Base-by-base conservation (phyloP, 2,888 invertebrate species). In the Catocala sponsa region DNA sequence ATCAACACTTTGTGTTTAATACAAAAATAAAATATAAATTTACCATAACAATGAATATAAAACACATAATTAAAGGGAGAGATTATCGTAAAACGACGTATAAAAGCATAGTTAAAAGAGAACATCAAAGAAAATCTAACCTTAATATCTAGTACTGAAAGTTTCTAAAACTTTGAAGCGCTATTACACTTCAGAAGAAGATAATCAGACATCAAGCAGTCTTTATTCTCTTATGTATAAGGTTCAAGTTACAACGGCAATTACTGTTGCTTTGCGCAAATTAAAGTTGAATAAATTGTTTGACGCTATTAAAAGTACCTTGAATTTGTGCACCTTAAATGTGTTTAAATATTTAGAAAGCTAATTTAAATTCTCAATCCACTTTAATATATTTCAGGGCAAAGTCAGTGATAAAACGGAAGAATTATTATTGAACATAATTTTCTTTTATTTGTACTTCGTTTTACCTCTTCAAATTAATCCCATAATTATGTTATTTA, bases 121-220 rank as follows among this genome's bases (percentile, higher is more conserved):
- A 64, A 65, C 48, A 63, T 63, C 62, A 68, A 76, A 68, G 73
- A 41, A 74, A 78, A 76, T 63, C 65, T 62, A 70, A 74, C 76
- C 78, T 71, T 76, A 80, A 70, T 51, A 53, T 67, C 60, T 53
- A 15, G 65, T 52, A 32, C 63, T 41, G 51, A 78, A 76, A 79
- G 79, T 75, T 74, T 63, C 68, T 41, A 51, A 75, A 77, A 76
- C 75, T 78, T 78, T 73, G 68, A 75, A 67, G 59, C 70, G 71
- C 67, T 74, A 77, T 80, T 78, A 76, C 72, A 78, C 70, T 70
- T 75, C 51, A 49, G 65, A 73, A 77, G 64, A 78, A 74, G 73
- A 72, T 67, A 66, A 70, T 68, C 50, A 25, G 56, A 38, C 51
- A 62, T 58, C 55, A 60, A 76, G 58, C 63, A 57, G 68, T 58